Evolutionary conservation across 2,888 invertebrate genomes (phyloP).

Genomic region (Linnaemya tessellans): DNA sequence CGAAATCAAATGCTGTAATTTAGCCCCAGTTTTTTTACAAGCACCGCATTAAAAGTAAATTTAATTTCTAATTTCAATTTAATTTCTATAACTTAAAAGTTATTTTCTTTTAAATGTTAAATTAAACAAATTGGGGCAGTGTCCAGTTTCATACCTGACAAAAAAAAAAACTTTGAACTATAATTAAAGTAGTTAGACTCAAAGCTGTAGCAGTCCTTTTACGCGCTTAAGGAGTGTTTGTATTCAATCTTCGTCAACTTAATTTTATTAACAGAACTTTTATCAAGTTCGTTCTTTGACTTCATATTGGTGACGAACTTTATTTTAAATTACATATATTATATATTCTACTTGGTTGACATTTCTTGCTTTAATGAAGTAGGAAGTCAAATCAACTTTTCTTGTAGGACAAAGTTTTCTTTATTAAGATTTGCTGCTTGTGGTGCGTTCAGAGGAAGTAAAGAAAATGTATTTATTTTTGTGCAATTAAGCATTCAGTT

Average conservation of each 20-base stretch:
- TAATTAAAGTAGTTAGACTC: neutral
- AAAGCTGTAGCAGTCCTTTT: slow-evolving; percentile 3
- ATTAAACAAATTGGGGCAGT: no score
- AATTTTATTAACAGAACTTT: neutral
- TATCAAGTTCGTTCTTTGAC: neutral
- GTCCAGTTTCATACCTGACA: no score
- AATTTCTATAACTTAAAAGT: no score
- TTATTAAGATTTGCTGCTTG: slow-evolving; percentile 46
- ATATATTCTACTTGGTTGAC: slow-evolving; percentile 26
- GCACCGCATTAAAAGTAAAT: no score
- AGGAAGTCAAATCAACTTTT: slow-evolving; percentile 70
- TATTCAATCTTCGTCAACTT: neutral
- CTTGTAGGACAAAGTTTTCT: slow-evolving; percentile 63
- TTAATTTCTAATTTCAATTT: no score
- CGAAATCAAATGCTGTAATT: no score
- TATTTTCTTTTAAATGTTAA: no score
- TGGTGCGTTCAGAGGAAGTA: slow-evolving; percentile 27
- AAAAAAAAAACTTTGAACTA: neutral
- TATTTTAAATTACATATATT: slow-evolving; percentile 19
- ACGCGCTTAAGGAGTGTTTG: no score
- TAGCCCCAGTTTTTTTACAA: no score
- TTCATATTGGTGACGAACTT: neutral
- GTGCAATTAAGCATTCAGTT: slow-evolving; percentile 33
- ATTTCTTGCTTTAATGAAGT: slow-evolving; percentile 67
- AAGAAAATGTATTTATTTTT: neutral